These are phyloP conservation scores for Penaeus vannamei DNA, from an alignment of 1,140 invertebrate genomes.

Conservation along the genomic window DNA sequence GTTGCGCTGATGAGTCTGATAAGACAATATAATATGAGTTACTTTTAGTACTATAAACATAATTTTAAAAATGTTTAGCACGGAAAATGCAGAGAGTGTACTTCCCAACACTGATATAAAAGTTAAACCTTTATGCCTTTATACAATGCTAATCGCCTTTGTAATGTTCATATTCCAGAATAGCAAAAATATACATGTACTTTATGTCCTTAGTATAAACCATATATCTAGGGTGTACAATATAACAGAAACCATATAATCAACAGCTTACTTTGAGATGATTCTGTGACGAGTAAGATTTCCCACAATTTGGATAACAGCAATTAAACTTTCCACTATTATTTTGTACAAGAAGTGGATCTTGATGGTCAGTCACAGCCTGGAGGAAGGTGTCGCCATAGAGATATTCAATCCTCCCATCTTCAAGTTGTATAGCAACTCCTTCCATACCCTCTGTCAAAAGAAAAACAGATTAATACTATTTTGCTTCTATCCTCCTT, in stretches of 20 bases:
- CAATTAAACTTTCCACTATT: slow-evolving; percentile 38
- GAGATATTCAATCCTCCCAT: slow-evolving; percentile 58
- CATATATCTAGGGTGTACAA: neutral
- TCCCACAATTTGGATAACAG: slow-evolving; percentile 53
- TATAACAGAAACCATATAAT: neutral
- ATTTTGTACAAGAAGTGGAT: neutral
- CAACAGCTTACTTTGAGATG: slow-evolving; percentile 44
- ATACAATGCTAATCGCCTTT: neutral
- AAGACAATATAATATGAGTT: neutral
- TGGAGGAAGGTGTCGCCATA: slow-evolving; percentile 57
- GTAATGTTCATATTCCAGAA: neutral
- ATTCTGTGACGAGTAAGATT: slow-evolving; percentile 41
- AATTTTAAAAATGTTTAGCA: neutral
- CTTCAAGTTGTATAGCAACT: slow-evolving; percentile 56
- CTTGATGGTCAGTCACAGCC: slow-evolving; percentile 37
- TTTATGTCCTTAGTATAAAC: too few relatives aligned
- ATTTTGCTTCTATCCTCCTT: too few relatives aligned
- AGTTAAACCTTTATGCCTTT: neutral
- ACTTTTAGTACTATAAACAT: neutral
- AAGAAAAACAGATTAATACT: neutral
- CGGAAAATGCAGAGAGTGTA: neutral
- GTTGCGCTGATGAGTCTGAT: slow-evolving; percentile 54
- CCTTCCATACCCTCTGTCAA: slow-evolving; percentile 54
- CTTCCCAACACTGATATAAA: neutral
- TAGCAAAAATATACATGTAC: too few relatives aligned